These are phyloP conservation scores for Tillus elongatus DNA, from an alignment of 2,888 invertebrate species.

Conservation along the genomic window DNA sequence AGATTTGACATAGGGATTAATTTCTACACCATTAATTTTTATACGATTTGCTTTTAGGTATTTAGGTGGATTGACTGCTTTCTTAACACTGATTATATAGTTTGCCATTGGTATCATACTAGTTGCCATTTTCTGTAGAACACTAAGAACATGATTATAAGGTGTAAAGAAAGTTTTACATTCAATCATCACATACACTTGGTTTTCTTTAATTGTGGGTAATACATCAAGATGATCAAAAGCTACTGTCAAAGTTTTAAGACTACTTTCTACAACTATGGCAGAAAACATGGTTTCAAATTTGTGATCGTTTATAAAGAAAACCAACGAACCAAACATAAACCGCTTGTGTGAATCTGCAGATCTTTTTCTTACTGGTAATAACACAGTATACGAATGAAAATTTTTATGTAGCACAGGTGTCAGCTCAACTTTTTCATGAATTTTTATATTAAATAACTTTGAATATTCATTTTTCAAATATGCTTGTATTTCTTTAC, in stretches of 20 bases:
- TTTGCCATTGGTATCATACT: slow-evolving; percentile 57
- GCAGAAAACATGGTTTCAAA: slow-evolving; percentile 63
- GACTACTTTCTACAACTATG: slow-evolving; percentile 53
- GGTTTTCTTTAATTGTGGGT: too few relatives aligned
- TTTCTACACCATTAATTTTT: too few relatives aligned
- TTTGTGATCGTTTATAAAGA: slow-evolving; percentile 59
- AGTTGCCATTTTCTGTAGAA: slow-evolving; percentile 51
- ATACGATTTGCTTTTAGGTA: slow-evolving; percentile 37
- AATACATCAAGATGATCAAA: too few relatives aligned
- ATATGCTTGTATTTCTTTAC: too few relatives aligned
- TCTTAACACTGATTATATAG: slow-evolving; percentile 53
- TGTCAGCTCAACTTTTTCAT: too few relatives aligned
- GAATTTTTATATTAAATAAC: too few relatives aligned
- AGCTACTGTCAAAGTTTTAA: too few relatives aligned
- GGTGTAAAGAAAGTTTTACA: slow-evolving; percentile 75
- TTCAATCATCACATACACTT: slow-evolving; percentile 66
- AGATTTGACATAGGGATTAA: too few relatives aligned
- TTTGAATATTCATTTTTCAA: too few relatives aligned
- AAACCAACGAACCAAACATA: slow-evolving; percentile 62
- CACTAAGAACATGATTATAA: slow-evolving; percentile 63
- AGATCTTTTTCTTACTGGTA: too few relatives aligned
- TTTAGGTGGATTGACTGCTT: slow-evolving; percentile 32
- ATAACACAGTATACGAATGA: too few relatives aligned
- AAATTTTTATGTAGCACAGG: too few relatives aligned
- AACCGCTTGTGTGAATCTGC: slow-evolving; percentile 55